These are phyloP conservation scores for Pterostichus niger DNA, from an alignment of 2,888 invertebrate species.

Conservation along the genomic window DNA sequence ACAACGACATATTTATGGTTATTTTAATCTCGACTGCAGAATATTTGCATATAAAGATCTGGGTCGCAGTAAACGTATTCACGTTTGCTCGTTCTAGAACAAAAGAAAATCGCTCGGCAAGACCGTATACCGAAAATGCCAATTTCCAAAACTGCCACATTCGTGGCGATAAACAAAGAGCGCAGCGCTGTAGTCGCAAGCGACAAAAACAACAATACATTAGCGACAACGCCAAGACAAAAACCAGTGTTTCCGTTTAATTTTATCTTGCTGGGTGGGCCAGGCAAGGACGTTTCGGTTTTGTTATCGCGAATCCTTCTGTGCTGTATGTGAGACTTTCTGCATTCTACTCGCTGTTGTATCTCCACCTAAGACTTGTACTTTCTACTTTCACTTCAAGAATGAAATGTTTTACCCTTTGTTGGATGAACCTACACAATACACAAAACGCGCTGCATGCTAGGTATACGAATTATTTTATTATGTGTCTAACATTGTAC, in stretches of 20 bases:
- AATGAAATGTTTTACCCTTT: neutral
- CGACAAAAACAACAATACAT: constrained; percentile 57
- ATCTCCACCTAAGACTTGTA: neutral
- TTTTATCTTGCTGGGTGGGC: constrained; percentile 41
- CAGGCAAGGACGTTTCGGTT: constrained; percentile 2
- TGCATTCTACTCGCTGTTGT: neutral
- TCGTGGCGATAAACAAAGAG: constrained; percentile 57
- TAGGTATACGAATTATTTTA: too few species aligned
- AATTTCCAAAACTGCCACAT: constrained; percentile 58
- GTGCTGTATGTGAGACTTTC: neutral
- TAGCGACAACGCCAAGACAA: constrained; percentile 36
- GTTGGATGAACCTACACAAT: neutral
- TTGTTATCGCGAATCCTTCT: constrained; percentile 22
- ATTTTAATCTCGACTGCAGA: constrained; percentile 43
- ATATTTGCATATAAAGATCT: constrained; percentile 53
- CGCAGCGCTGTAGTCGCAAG: constrained; percentile 17
- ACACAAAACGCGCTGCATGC: neutral
- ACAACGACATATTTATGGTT: constrained; percentile 30
- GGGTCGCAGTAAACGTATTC: constrained; percentile 35
- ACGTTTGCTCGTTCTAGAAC: constrained; percentile 25
- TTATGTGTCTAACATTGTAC: too few species aligned
- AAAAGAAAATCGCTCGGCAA: constrained; percentile 52
- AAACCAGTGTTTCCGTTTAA: constrained; percentile 59
- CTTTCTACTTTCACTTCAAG: constrained; percentile 4
- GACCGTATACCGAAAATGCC: constrained; percentile 54